A percentile compares a stretch with the other conserved stretches of the same genome.
phyloP scores from a whole-genome alignment of 2,797 vertebrate species.

The Epinephelus coioides region DNA sequence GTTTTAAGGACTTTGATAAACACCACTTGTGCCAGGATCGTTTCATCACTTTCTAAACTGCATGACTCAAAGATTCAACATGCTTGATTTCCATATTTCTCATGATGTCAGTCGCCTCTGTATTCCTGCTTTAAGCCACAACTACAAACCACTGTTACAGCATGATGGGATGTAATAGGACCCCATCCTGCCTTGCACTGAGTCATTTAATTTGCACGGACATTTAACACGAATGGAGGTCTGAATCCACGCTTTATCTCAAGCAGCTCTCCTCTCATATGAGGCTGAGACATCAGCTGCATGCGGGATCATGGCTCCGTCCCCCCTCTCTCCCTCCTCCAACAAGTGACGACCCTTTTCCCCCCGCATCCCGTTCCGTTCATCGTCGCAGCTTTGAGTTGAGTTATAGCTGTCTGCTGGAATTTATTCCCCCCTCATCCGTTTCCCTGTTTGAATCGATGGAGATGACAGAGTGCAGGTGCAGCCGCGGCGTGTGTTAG shows the following conservation, averaged over 20 bases:
- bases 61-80: not conserved
- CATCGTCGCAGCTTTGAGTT: slow-evolving; percentile 44
- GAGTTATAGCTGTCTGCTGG: slow-evolving; percentile 65
- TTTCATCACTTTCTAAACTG: not conserved
- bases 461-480: slow-evolving; percentile 71
- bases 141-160: not conserved
- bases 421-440: slow-evolving; percentile 60
- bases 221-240: not conserved
- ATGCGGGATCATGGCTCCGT: not conserved
- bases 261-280: not conserved
- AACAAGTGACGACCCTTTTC: slow-evolving; percentile 38
- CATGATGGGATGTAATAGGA: not conserved
- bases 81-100: not conserved
- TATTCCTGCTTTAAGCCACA: not conserved
- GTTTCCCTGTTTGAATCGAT: slow-evolving; percentile 64
- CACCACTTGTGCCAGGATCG: not conserved
- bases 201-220: not conserved
- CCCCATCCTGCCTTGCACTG: not conserved
- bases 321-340: not conserved
- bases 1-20: slow-evolving; percentile 6
- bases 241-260: slow-evolving; percentile 22
- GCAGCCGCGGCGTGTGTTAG: slow-evolving; percentile 57
- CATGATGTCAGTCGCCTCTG: not conserved
- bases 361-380: slow-evolving; percentile 19
- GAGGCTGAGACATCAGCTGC: slow-evolving; percentile 5